These are phyloP conservation scores for Periophthalmus magnuspinnatus DNA, from an alignment of 2,797 vertebrate species.

Conservation along the genomic window DNA sequence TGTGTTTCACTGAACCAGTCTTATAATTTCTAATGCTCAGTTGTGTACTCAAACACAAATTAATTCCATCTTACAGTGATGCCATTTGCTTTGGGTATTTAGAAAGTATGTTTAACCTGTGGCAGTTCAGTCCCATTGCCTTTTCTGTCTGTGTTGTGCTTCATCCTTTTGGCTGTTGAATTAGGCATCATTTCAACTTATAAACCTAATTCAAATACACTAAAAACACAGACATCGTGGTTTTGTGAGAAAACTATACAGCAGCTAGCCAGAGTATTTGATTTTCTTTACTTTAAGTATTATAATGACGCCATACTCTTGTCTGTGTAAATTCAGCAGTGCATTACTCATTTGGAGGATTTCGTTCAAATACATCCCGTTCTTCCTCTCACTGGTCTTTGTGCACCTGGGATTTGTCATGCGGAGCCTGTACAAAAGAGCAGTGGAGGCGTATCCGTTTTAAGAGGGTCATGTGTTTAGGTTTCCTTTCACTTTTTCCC, in stretches of 20 bases:
- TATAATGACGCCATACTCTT: not conserved
- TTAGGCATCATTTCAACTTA: not conserved
- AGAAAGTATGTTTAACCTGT: not conserved
- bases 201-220: too few relatives aligned
- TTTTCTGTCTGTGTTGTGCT: not conserved
- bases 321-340: not conserved
- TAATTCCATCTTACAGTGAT: not conserved
- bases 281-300: not conserved
- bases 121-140: not conserved
- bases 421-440: conserved; percentile 71
- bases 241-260: too few relatives aligned
- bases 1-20: not conserved
- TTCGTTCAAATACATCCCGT: conserved; percentile 1
- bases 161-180: not conserved
- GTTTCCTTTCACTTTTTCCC: conserved; percentile 72
- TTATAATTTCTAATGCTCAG: not conserved
- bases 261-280: not conserved
- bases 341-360: conserved; percentile 2
- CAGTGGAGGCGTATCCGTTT: conserved; percentile 71
- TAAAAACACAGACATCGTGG: too few relatives aligned
- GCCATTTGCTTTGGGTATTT: not conserved
- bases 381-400: conserved; percentile 35
- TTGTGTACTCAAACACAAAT: not conserved
- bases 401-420: conserved; percentile 80
- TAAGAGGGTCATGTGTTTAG: conserved; percentile 75